These are phyloP conservation scores for Acanthurus lineatus DNA, from an alignment of 2,797 vertebrate genomes.

Conservation along the genomic window DNA sequence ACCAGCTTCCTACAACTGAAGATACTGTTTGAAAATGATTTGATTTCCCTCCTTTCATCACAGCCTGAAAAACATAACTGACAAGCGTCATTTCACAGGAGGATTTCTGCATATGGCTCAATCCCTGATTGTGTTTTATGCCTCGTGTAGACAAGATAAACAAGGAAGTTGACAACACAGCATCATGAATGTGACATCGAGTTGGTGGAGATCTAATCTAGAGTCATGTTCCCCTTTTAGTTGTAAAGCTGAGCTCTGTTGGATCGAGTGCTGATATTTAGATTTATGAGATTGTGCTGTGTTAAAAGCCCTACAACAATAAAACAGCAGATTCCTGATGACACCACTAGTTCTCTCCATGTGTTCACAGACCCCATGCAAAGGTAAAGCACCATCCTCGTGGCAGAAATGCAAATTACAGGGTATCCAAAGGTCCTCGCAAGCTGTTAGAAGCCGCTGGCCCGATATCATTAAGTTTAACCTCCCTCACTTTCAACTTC, in stretches of 20 bases:
- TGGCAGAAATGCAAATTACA: conserved; percentile 67
- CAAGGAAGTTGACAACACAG: conserved; percentile 39
- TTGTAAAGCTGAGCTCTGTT: conserved; percentile 43
- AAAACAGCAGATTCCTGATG: conserved; percentile 69
- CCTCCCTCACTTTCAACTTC: conserved; percentile 45
- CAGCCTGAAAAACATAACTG: conserved; percentile 36
- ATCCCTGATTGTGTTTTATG: conserved; percentile 42
- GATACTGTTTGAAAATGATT: conserved; percentile 12
- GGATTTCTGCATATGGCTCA: conserved; percentile 28
- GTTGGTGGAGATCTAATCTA: conserved; percentile 38
- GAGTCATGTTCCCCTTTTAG: conserved; percentile 43
- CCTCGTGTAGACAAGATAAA: conserved; percentile 29
- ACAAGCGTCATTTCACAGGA: conserved; percentile 31
- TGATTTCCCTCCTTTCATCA: conserved; percentile 31
- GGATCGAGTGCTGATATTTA: conserved; percentile 53
- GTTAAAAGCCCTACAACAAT: conserved; percentile 53
- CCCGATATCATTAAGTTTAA: conserved; percentile 66
- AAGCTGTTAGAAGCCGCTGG: conserved; percentile 59
- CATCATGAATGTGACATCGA: not conserved
- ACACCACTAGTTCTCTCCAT: conserved; percentile 57
- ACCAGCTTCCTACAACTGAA: not conserved
- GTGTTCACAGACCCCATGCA: conserved; percentile 55
- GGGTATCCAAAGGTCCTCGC: conserved; percentile 55
- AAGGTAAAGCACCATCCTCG: conserved; percentile 47
- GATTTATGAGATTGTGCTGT: conserved; percentile 57